These are phyloP conservation scores for Bicyclus anynana DNA, from an alignment of 1,140 invertebrate genomes.

Conservation along the genomic window DNA sequence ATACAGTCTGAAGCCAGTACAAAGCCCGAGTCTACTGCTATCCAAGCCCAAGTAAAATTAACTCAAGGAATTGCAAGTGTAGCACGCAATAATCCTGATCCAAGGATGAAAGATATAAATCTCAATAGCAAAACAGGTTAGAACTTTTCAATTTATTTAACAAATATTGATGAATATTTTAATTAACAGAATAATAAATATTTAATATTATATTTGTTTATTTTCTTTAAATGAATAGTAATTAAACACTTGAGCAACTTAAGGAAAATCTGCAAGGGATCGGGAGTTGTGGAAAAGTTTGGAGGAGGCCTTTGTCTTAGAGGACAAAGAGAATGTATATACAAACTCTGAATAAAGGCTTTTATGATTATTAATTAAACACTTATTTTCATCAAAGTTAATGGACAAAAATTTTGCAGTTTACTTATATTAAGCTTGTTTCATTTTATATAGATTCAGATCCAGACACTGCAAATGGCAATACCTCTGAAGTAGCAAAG, in stretches of 20 bases:
- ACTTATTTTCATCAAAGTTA: too few species aligned
- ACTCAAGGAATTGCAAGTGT: constrained; percentile 60
- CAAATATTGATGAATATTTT: not conserved
- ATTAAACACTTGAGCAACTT: too few species aligned
- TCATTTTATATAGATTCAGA: constrained; percentile 41
- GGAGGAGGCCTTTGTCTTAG: too few species aligned
- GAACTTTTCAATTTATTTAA: constrained; percentile 11
- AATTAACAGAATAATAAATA: too few species aligned
- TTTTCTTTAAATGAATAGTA: too few species aligned
- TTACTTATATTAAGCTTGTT: constrained; percentile 1
- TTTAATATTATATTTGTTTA: too few species aligned
- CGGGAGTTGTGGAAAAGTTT: too few species aligned
- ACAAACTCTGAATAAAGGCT: too few species aligned
- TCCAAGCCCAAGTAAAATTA: constrained; percentile 63
- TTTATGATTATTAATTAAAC: too few species aligned
- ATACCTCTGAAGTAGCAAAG: constrained; percentile 48
- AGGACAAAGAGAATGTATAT: too few species aligned
- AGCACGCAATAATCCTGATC: constrained; percentile 49
- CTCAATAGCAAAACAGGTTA: constrained; percentile 64
- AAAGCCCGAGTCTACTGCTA: constrained; percentile 47
- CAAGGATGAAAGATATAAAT: constrained; percentile 71
- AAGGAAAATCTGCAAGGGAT: too few species aligned
- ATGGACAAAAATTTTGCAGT: too few species aligned
- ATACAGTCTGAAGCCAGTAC: constrained; percentile 18
- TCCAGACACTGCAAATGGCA: constrained; percentile 63